Evolutionary conservation across 2,113 vertebrate genomes (phyloP), one percentile per base, ranked within the genome.

Genomic region (Pithys albifrons): DNA sequence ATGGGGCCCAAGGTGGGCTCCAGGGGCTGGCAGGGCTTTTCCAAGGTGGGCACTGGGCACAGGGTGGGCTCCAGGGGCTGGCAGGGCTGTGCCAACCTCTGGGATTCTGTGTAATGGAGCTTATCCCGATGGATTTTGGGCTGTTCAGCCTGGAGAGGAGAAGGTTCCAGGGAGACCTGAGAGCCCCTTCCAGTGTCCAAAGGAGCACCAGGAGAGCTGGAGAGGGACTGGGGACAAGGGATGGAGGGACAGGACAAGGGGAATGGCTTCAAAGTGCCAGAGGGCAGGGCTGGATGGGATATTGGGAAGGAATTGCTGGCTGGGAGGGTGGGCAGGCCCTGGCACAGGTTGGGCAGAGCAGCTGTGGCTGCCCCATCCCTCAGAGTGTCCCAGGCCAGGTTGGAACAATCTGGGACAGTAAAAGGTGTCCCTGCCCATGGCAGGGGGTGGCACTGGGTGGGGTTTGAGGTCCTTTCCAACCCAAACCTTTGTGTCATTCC

Each of bases 61-160:
- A 15, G 37, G 4, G 48, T 49, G 72, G 10, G 1, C 54, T 61
- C 0, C 2, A 0, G 9, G 73, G 37, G 37, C 64, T 62, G 37
- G 65, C 18, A 70, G 57, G 28, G 39, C 3, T 78, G n/a, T 55
- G 5, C 74, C n/a, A n/a, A n/a, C n/a, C n/a, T n/a, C n/a, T 10
- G 37, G 52, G 31, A 39, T 70, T 54, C 58, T 79, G 31, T n/a
- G 46, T 6, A 31, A 49, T 2, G 8, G 10, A 17, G 33, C 6
- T 75, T 28, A 17, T 59, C 51, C 48, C 35, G 12, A 4, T 12
- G 57, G 79, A 67, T 31, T 81, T 66, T 74, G 70, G 48, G n/a
- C 51, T 79, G 46, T 39, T 41, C 15, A 54, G 4, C 35, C 69
- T 54, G 39, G 31, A 57, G 31, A 11, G 8, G 28, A 37, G 19